Evolutionary conservation across 1,140 invertebrate genomes (phyloP), one percentile per base, ranked within the genome.

Genomic region (Halotydeus destructor): DNA sequence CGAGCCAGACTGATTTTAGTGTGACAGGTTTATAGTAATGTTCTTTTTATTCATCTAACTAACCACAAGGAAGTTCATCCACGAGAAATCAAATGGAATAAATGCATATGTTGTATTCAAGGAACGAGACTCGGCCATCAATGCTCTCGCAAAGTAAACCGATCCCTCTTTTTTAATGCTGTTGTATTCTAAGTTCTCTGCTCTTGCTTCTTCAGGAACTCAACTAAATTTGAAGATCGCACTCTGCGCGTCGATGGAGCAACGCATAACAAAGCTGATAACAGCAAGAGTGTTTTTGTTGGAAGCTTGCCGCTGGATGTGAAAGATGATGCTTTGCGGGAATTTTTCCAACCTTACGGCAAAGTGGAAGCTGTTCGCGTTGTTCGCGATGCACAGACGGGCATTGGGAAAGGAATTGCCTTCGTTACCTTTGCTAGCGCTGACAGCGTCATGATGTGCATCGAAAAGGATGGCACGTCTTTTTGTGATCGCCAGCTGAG

Each of bases 291-390:
- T 2, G 60, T 82, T 19, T 83, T 81, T 55, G 53, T 84, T 41
- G 78, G 77, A 26, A 62, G 55, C 60, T 52, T 83, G 26, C 67
- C 69, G 1, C 78, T 74, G 53, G 65, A 65, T 39, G 51, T 72
- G 12, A 68, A 72, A 47, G 77, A 81, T 38, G 72, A 83, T 46
- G 60, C 64, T 1, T 21, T 85, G 1, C 68, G 75, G 54, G 56
- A 64, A 6, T 62, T 71, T 43, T 84, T 84, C 59, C 52, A 62
- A 27, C 60, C 68, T n/a, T 84, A 77, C 59, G 81, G 81, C 1
- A 56, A 66, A 21, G 75, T 85, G 40, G 59, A 65, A 16, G 69
- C 67, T 25, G 69, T 85, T 2, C 60, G 76, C 38, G 60, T 84
- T 35, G 57, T 83, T 3, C 61, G 76, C 54, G 74, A 84, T 57